phyloP scores from a whole-genome alignment of 2,113 vertebrate species.

The Strigops habroptila region DNA sequence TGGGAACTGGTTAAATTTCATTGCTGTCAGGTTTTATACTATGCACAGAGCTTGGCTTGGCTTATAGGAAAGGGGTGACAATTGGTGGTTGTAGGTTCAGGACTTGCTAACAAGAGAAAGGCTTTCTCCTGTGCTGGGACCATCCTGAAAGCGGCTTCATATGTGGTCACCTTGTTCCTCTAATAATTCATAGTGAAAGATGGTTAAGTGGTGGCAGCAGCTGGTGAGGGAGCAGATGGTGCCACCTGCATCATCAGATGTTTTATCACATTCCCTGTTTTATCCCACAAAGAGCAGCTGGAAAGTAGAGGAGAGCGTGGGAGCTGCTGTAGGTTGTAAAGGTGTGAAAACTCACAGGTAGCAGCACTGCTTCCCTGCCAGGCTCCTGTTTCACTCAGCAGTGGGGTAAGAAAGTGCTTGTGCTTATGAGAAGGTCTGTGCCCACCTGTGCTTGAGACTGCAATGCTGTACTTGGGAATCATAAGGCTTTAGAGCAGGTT shows the following conservation, averaged over 20 bases:
- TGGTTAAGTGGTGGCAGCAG: constrained; percentile 35
- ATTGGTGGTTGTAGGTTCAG: background rate
- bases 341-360: constrained; percentile 54
- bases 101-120: background rate
- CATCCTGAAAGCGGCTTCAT: background rate
- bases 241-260: constrained; percentile 59
- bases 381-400: background rate
- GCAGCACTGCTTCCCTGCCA: background rate
- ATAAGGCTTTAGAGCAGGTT: background rate
- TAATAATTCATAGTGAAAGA: background rate
- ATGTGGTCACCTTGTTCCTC: background rate
- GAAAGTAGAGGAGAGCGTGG: constrained; percentile 8
- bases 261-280: constrained; percentile 53
- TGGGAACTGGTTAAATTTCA: background rate
- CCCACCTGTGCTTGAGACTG: background rate
- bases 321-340: constrained; percentile 30
- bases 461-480: background rate
- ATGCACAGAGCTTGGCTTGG: background rate
- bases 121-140: background rate
- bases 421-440: background rate
- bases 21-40: background rate
- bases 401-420: background rate
- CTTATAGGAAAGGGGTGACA: background rate
- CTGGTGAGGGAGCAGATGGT: constrained; percentile 65
- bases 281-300: constrained; percentile 7